Base-by-base conservation (phyloP, 2,797 vertebrate genomes). In the Peromyscus melanophrys region DNA sequence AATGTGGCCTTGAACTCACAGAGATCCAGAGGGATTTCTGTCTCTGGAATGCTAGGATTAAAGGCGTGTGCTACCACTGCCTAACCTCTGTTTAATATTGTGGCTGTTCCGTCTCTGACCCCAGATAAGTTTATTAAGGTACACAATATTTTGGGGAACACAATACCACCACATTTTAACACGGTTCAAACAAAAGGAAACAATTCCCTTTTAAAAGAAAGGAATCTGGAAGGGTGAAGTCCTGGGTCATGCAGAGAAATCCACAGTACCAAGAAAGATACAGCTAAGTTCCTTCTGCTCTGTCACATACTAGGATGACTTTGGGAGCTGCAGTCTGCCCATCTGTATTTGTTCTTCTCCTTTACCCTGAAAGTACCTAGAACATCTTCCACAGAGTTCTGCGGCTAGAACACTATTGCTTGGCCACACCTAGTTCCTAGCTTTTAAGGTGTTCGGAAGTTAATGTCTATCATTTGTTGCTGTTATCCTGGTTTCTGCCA, bases 181-280 rank as follows among this genome's bases (percentile, higher is more conserved):
- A 29, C 59, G 40, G 10, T 5, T 75, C 21, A 80, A 92, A 94
- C 27, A 25, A 89, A 63, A 75, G 61, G 31, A 82, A 73, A 63
- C 49, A 5, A 11, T 71, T 71, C 37, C 25, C 85, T 52, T 69
- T 80, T 90, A 59, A 89, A 84, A 77, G 55, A 94, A 80, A 83
- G 40, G 78, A 76, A 75, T 78, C 25, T 34, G 61, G 19, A n/a
- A 92, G 37, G 34, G 82, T 67, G 43, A 94, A 76, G 12, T 46
- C n/a, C 52, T 87, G 17, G 25, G 6, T 19, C 49, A 61, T 4
- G 40, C 17, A 14, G 25, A 73, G 37, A 71, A 69, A 3, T 37
- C 27, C 2, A 16, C 10, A 43, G 16, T 67, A 17, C 55, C 88
- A 55, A 0, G 14, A 73, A 49, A 10, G 27, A 52, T 25, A 21